Evolutionary conservation across 2,888 invertebrate species (phyloP).

Genomic region (Eristalis tenax): DNA sequence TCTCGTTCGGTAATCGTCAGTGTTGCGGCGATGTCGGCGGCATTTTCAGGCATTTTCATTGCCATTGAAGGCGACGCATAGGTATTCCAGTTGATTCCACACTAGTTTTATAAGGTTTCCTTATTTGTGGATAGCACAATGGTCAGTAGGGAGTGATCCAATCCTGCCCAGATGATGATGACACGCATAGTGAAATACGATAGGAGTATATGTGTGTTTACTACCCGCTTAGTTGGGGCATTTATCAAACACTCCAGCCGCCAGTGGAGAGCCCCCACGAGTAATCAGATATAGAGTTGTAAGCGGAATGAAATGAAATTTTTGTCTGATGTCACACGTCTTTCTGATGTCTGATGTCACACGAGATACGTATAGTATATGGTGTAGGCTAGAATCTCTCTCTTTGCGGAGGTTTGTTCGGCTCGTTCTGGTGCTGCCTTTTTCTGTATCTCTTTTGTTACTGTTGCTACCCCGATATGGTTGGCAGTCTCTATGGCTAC

Average conservation of each 20-base stretch:
- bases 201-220: constrained; percentile 21
- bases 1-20: not conserved
- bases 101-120: constrained; percentile 54
- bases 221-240: constrained; percentile 18
- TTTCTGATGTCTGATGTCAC: constrained; percentile 59
- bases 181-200: constrained; percentile 45
- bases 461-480: constrained; percentile 22
- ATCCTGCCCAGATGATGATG: constrained; percentile 18
- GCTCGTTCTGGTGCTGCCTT: not conserved
- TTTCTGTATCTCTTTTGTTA: not conserved
- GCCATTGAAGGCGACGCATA: constrained; percentile 22
- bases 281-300: constrained; percentile 12
- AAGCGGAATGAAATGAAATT: constrained; percentile 48
- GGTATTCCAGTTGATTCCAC: constrained; percentile 40
- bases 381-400: not conserved
- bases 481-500: not conserved
- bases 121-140: constrained; percentile 36
- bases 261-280: constrained; percentile 15
- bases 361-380: not conserved
- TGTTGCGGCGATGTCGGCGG: not conserved
- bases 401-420: not conserved
- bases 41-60: constrained; percentile 29
- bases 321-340: constrained; percentile 65
- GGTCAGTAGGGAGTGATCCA: constrained; percentile 48
- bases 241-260: not conserved